Base-by-base conservation (phyloP, 2,888 invertebrate species). In the Drosophila neotestacea region DNA sequence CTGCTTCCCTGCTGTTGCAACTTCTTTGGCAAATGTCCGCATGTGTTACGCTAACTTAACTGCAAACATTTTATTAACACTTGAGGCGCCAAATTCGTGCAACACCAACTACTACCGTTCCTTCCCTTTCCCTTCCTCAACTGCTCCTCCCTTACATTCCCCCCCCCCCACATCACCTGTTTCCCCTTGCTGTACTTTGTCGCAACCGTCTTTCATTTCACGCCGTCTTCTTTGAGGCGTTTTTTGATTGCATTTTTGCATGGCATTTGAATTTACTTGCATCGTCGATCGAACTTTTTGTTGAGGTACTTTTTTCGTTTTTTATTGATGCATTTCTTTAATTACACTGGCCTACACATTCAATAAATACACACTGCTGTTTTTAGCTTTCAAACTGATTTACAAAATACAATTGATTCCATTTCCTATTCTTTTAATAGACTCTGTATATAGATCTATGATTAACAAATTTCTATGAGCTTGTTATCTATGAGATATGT, bases 1-100 rank as follows among this genome's bases (percentile, higher is more conserved):
- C 36, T 16, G 36, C 22, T 7, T n/a, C 30, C n/a, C 10, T 34
- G 2, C 4, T 38, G 22, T 48, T 48, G 32, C 34, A 50, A 50
- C 50, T 5, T 48, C 38, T 16, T 13, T 11, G n/a, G 22, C 38
- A 56, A 56, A 41, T 70, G 76, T 59, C 61, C 58, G 64, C 65
- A 77, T 65, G 62, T 73, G 72, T 74, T 74, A 60, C 70, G 67
- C 67, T 80, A 88, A 81, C 74, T 85, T 85, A 77, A 84, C 68
- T 77, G 89, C 79, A 85, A 58, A 77, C 89, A 85, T 88, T 85
- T 85, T 85, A 79, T 89, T 85, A 85, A 89, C 88, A 85, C 89
- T 89, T 73, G 67, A 76, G 75, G 83, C 81, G 81, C 79, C 77
- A 77, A 85, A 77, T 56, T 70, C 76, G 61, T 79, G 75, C 81